These are phyloP conservation scores for Cirrhinus molitorella DNA, from an alignment of 2,797 vertebrate genomes.

Conservation along the genomic window DNA sequence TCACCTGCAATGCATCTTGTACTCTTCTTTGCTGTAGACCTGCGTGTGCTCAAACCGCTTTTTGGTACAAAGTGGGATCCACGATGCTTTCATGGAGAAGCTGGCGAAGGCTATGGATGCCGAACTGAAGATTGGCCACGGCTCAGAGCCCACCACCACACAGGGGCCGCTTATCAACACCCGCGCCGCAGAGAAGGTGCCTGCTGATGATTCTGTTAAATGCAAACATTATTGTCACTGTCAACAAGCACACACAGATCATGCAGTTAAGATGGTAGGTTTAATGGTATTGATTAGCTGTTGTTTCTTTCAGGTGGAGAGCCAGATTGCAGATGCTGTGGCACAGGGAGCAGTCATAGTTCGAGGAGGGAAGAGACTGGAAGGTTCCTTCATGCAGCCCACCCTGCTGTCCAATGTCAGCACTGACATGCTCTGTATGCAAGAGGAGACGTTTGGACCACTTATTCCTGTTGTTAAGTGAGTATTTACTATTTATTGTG, in stretches of 20 bases:
- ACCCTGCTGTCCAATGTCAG: slow-evolving; percentile 89
- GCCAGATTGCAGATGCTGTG: slow-evolving; percentile 88
- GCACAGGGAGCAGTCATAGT: slow-evolving; percentile 86
- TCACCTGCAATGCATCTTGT: neutral
- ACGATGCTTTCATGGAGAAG: slow-evolving; percentile 87
- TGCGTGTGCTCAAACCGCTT: slow-evolving; percentile 96
- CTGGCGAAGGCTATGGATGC: slow-evolving; percentile 84
- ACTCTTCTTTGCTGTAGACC: slow-evolving; percentile 77
- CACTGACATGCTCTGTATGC: slow-evolving; percentile 88
- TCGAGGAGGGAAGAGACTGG: slow-evolving; percentile 88
- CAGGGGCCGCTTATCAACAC: slow-evolving; percentile 94
- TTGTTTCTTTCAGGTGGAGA: slow-evolving; percentile 81
- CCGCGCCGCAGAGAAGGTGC: slow-evolving; percentile 93
- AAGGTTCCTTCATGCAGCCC: slow-evolving; percentile 92
- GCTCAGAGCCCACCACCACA: slow-evolving; percentile 87
- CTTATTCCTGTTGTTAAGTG: slow-evolving; percentile 92
- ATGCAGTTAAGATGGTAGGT: neutral
- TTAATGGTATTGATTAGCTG: neutral
- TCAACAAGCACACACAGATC: neutral
- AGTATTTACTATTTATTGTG: slow-evolving; percentile 42
- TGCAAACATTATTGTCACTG: neutral
- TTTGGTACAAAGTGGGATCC: slow-evolving; percentile 89
- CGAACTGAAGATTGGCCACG: slow-evolving; percentile 85
- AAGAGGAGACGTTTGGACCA: slow-evolving; percentile 94
- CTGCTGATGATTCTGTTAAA: too few relatives aligned